phyloP scores from a whole-genome alignment of 2,113 vertebrate species.

The Nasalis larvatus region DNA sequence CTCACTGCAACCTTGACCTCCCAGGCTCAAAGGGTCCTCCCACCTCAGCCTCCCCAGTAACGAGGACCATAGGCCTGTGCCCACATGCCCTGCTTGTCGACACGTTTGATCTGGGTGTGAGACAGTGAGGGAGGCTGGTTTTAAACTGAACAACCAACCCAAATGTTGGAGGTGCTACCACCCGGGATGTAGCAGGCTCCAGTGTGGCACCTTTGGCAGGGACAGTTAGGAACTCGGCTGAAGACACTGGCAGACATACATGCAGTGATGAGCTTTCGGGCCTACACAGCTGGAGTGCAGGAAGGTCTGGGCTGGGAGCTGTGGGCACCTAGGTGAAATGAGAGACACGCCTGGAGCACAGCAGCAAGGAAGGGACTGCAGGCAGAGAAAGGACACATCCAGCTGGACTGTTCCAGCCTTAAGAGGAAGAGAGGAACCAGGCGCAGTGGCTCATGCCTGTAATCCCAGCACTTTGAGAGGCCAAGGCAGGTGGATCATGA shows the following conservation, averaged over 20 bases:
- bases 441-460: no score
- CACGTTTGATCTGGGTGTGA: not conserved
- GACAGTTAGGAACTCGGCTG: no score
- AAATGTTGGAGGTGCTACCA: not conserved
- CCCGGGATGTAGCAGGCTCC: no score
- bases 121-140: not conserved
- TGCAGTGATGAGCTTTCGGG: not conserved
- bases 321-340: not conserved
- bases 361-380: accelerated
- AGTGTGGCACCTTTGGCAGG: no score
- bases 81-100: no score
- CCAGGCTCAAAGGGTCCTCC: no score
- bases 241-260: no score
- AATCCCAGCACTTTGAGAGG: no score
- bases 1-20: no score
- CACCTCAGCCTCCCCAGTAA: no score
- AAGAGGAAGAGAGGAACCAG: not conserved
- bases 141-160: not conserved
- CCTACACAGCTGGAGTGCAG: not conserved
- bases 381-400: not conserved
- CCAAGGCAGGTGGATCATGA: no score
- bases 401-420: not conserved
- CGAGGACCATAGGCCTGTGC: no score
- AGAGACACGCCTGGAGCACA: not conserved
- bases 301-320: not conserved